Conservation (phyloP, 2,113 vertebrate species). For the Arothron firmamentum region DNA sequence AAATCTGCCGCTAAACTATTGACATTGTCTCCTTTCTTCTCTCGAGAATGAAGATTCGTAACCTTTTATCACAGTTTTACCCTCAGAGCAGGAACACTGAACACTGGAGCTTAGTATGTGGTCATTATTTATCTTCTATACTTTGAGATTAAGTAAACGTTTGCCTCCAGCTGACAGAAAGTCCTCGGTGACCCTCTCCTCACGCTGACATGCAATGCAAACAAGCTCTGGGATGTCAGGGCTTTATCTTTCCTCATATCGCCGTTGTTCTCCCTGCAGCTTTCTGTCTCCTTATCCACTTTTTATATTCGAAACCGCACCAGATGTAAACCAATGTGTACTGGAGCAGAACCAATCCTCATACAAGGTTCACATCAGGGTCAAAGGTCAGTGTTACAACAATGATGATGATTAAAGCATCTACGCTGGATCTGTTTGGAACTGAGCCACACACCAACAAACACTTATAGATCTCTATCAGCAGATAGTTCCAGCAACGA, state of each 20-base stretch:
- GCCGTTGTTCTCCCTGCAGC: slow-evolving; percentile 3
- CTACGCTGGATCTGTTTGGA: neutral
- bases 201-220: slow-evolving; percentile 17
- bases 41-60: slow-evolving; percentile 6
- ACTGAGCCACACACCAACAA: slow-evolving; percentile 1
- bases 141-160: slow-evolving; percentile 30
- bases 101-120: slow-evolving; percentile 10
- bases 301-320: neutral
- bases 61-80: slow-evolving; percentile 21
- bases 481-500: neutral
- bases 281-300: slow-evolving; percentile 5
- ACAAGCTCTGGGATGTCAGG: slow-evolving; percentile 11
- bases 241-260: slow-evolving; percentile 27
- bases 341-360: neutral
- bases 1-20: too few relatives aligned
- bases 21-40: too few relatives aligned
- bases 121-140: slow-evolving; percentile 29
- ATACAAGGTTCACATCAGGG: slow-evolving; percentile 5
- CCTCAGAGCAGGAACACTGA: slow-evolving; percentile 13
- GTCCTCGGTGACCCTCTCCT: slow-evolving; percentile 35
- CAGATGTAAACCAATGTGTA: slow-evolving; percentile 14
- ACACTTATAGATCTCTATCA: neutral
- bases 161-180: slow-evolving; percentile 25
- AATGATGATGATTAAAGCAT: slow-evolving; percentile 19
- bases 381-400: slow-evolving; percentile 19